A percentile compares a stretch with the other conserved stretches of the same genome.
Conservation (phyloP, 2,797 vertebrate genomes). For the Iguana delicatissima region DNA sequence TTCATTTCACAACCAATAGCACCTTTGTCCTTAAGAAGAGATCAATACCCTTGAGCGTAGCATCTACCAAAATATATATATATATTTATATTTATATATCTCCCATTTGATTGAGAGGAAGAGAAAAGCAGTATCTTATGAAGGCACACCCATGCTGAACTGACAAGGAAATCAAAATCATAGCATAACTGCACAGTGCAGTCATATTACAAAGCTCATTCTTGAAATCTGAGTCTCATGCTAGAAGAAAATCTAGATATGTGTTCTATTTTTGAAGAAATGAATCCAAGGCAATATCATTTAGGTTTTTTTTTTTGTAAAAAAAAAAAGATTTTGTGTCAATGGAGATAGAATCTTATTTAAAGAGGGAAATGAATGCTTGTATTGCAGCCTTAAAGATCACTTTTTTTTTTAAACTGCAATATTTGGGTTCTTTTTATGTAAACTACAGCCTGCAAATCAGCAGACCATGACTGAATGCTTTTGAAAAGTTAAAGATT, state of each 20-base stretch:
- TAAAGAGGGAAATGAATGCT: slow-evolving; percentile 77
- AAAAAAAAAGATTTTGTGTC: slow-evolving; percentile 77
- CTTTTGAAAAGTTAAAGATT: slow-evolving; percentile 90
- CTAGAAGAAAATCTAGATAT: slow-evolving; percentile 86
- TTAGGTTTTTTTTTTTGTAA: slow-evolving; percentile 48
- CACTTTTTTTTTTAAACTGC: slow-evolving; percentile 84
- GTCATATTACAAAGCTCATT: slow-evolving; percentile 84
- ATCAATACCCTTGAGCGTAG: slow-evolving; percentile 62
- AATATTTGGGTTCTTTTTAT: slow-evolving; percentile 81
- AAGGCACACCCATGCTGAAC: slow-evolving; percentile 88
- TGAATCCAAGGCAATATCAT: slow-evolving; percentile 84
- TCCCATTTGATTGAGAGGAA: slow-evolving; percentile 68
- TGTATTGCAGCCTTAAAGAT: slow-evolving; percentile 87
- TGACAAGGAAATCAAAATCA: slow-evolving; percentile 74
- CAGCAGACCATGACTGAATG: slow-evolving; percentile 88
- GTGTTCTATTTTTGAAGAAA: slow-evolving; percentile 79
- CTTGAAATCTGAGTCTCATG: slow-evolving; percentile 85
- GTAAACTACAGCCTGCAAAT: slow-evolving; percentile 85
- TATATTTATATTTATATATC: slow-evolving; percentile 48
- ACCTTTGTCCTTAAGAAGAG: slow-evolving; percentile 57
- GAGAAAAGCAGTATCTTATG: slow-evolving; percentile 77
- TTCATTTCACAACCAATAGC: slow-evolving; percentile 29
- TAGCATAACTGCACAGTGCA: slow-evolving; percentile 80
- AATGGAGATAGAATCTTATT: slow-evolving; percentile 76
- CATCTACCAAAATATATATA: slow-evolving; percentile 64